Evolutionary conservation across 2,888 invertebrate genomes (phyloP).

Genomic region (Drosophila trichaetosa): DNA sequence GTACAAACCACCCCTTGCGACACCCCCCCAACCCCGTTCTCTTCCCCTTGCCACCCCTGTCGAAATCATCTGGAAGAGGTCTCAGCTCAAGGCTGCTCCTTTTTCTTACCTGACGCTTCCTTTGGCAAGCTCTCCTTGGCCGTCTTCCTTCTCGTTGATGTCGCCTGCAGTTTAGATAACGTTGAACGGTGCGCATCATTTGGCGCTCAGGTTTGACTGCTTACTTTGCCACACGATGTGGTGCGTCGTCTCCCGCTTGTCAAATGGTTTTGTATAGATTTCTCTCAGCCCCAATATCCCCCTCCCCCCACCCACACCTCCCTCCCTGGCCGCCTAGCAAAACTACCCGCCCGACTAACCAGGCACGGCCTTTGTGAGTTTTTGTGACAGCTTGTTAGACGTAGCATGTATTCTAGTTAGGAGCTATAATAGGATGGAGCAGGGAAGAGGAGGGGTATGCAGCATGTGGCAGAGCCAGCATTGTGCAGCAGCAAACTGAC

Average conservation of each 20-base stretch:
- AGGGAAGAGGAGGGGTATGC: conserved; percentile 1
- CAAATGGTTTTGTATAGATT: conserved; percentile 79
- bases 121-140: conserved; percentile 31
- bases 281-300: conserved; percentile 15
- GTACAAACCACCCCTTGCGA: not conserved
- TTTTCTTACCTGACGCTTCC: conserved; percentile 53
- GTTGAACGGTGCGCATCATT: conserved; percentile 77
- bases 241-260: conserved; percentile 61
- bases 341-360: conserved; percentile 37
- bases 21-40: not conserved
- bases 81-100: conserved; percentile 37
- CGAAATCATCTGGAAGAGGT: conserved; percentile 24
- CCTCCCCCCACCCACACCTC: not conserved
- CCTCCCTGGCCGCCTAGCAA: conserved; percentile 1
- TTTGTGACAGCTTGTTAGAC: conserved; percentile 81
- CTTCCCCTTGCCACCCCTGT: not conserved
- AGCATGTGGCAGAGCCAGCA: conserved; percentile 46
- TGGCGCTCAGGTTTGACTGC: conserved; percentile 74
- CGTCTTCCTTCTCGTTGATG: conserved; percentile 15
- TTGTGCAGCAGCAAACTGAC: conserved; percentile 74
- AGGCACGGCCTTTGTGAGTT: conserved; percentile 66
- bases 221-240: conserved; percentile 67
- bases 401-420: conserved; percentile 67
- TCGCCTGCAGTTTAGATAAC: conserved; percentile 77
- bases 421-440: not conserved